Base-by-base conservation (phyloP, 2,113 vertebrate species). In the Andinoacara biseriatus region DNA sequence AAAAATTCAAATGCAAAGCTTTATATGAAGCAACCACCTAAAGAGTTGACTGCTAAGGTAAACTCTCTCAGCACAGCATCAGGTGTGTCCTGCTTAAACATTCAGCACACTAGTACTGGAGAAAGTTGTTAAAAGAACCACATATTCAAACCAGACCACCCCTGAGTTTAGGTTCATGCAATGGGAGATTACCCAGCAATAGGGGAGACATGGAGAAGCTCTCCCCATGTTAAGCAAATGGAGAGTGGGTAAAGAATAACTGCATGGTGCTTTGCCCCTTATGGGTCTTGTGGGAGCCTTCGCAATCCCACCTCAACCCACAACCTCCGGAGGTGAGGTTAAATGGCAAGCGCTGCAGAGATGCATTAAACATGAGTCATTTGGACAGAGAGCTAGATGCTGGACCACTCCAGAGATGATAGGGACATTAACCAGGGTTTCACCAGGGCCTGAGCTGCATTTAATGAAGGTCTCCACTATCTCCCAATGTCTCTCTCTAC, bases 331-430 rank as follows among this genome's bases (percentile, higher is more conserved):
- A 92, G 90, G 89, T 94, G 91, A 93, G 93, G 94, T 90, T 94
- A 94, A 95, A 92, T 90, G 91, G 88, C 92, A 86, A 86, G 81
- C 67, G 80, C 90, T 89, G 91, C 87, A 80, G 81, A 91, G 83
- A 95, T 95, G 93, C 93, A 95, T 95, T 94, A 95, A 94, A 93
- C 94, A 95, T 95, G 94, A 95, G 92, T 86, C 86, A 74, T 92
- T 86, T 91, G 90, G 91, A 92, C 82, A 69, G 84, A 90, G 89
- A 88, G 91, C 82, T 56, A 56, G 90, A 82, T 46, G 86, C 80
- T 60, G 82, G 89, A 82, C 88, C 91, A 90, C 94, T 94, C 91
- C 90, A 92, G 89, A 94, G 92, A 92, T 92, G 93, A 94, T 93
- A 93, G 92, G 90, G 85, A 94, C 93, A 94, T 95, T 95, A 94